Conservation (phyloP, 2,888 invertebrate genomes). For the Matsumyia berberina region DNA sequence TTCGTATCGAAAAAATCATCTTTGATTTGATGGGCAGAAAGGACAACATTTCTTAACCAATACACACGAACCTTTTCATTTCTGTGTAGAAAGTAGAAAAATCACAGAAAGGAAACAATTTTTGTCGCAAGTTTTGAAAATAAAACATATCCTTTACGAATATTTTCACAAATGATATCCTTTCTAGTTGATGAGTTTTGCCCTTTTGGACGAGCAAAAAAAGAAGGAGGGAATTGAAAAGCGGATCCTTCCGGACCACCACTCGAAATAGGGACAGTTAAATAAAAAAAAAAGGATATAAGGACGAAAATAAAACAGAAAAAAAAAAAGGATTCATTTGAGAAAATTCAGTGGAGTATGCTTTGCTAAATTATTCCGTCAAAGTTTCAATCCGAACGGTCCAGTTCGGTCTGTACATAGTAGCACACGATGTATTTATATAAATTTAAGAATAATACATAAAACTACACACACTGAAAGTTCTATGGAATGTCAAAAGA, state of each 20-base stretch:
- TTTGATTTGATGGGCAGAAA: neutral
- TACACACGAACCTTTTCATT: neutral
- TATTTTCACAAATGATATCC: slow-evolving; percentile 60
- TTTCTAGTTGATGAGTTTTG: slow-evolving; percentile 68
- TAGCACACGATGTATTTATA: slow-evolving; percentile 7
- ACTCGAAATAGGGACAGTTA: slow-evolving; percentile 48
- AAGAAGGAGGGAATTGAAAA: slow-evolving; percentile 22
- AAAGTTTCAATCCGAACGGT: slow-evolving; percentile 52
- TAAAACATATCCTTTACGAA: slow-evolving; percentile 40
- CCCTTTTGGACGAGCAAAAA: slow-evolving; percentile 26
- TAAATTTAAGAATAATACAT: slow-evolving; percentile 8
- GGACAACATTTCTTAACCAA: slow-evolving; percentile 39
- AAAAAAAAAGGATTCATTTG: slow-evolving; percentile 61
- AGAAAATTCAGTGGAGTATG: slow-evolving; percentile 46
- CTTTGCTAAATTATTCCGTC: slow-evolving; percentile 61
- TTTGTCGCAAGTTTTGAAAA: slow-evolving; percentile 24
- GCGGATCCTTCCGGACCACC: slow-evolving; percentile 50
- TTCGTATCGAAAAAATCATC: no score
- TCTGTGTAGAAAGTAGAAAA: neutral
- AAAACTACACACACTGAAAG: slow-evolving; percentile 28
- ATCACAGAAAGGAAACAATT: slow-evolving; percentile 28
- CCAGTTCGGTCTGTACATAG: slow-evolving; percentile 27
- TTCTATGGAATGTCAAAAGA: slow-evolving; percentile 22
- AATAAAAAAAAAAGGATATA: slow-evolving; percentile 33
- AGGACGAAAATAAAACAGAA: slow-evolving; percentile 5